phyloP scores from a whole-genome alignment of 2,888 invertebrate species.

The Cheilosia grossa region DNA sequence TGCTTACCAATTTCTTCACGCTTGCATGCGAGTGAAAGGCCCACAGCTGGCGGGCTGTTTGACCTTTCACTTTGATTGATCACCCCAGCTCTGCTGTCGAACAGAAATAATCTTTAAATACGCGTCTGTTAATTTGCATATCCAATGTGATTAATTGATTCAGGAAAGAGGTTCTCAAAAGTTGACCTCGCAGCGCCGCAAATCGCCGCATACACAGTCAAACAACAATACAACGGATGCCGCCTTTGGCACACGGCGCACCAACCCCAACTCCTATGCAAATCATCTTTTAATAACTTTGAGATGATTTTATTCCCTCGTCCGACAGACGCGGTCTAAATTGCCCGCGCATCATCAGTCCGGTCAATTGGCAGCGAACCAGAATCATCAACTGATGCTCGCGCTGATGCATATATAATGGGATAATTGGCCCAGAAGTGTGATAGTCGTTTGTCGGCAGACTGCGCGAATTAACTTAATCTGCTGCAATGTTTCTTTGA shows the following conservation, averaged over 20 bases:
- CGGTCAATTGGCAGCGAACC: constrained; percentile 37
- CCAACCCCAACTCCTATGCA: constrained; percentile 77
- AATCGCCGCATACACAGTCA: constrained; percentile 35
- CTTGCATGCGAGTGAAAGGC: too few species aligned
- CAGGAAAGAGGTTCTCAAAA: neutral
- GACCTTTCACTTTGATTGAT: neutral
- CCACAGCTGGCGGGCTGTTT: neutral
- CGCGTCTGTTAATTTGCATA: constrained; percentile 56
- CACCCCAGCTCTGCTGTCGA: neutral
- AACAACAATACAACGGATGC: constrained; percentile 34
- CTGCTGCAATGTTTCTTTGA: constrained; percentile 14
- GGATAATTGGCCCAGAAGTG: constrained; percentile 72
- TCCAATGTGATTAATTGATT: constrained; percentile 54
- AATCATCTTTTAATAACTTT: constrained; percentile 81
- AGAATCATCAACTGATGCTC: constrained; percentile 46
- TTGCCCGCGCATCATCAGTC: constrained; percentile 60
- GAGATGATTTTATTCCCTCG: constrained; percentile 53
- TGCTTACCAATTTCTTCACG: too few species aligned
- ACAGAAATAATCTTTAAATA: neutral
- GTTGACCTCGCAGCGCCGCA: constrained; percentile 21
- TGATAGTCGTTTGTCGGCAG: constrained; percentile 69
- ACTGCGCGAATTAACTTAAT: constrained; percentile 37
- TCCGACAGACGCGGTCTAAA: constrained; percentile 34
- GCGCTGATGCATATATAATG: constrained; percentile 72
- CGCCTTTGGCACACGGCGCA: constrained; percentile 15